A percentile compares a stretch with the other conserved stretches of the same genome.
phyloP scores from a whole-genome alignment of 2,888 invertebrate genomes.

The Bruchidius siliquastri region DNA sequence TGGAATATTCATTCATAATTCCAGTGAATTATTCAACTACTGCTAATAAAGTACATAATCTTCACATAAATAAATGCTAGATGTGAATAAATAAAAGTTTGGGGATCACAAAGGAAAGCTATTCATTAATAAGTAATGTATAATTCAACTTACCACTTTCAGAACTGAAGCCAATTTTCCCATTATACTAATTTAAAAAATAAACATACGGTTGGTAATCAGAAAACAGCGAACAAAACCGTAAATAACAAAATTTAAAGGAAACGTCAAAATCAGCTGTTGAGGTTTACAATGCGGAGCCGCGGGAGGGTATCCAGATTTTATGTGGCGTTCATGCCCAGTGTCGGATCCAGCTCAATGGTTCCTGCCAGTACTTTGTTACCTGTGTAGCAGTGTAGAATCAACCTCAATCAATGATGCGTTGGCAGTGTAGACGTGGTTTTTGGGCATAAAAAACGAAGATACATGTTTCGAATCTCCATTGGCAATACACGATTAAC shows the following conservation, averaged over 20 bases:
- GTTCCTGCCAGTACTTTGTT: no score
- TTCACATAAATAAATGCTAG: no score
- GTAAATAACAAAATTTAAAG: not conserved
- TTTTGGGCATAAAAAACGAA: no score
- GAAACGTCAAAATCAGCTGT: slow-evolving; percentile 25
- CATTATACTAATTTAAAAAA: not conserved
- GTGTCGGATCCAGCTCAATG: not conserved
- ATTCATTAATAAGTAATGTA: not conserved
- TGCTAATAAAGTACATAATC: no score
- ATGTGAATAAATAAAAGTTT: no score
- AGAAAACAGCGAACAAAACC: not conserved
- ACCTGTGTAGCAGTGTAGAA: no score
- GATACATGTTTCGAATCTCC: no score
- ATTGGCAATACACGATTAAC: no score
- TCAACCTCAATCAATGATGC: no score
- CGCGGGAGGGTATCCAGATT: not conserved
- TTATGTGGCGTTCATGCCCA: not conserved
- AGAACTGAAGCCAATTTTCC: not conserved
- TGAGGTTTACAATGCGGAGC: not conserved
- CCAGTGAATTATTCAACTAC: no score
- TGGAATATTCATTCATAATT: no score
- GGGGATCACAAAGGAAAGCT: not conserved
- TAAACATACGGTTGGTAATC: not conserved
- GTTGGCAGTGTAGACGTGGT: no score
- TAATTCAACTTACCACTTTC: not conserved